Base-by-base conservation (phyloP, 2,113 vertebrate species). In the Phylloscopus whistleri region DNA sequence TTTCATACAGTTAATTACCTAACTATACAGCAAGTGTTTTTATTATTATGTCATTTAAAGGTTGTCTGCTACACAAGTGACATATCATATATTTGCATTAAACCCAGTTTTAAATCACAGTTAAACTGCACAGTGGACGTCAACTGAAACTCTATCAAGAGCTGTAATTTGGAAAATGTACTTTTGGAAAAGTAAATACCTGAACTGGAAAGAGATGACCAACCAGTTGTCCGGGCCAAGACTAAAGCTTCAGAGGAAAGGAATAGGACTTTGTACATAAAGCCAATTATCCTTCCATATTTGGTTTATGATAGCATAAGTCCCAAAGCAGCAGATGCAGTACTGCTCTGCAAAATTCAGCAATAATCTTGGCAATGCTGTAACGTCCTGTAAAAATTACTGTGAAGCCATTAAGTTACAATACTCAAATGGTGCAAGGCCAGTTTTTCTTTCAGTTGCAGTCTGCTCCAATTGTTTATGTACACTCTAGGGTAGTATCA, bases 1-100 rank as follows among this genome's bases (percentile, higher is more conserved):
- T 89, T 96, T 96, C 51, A 74, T 48, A 66, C 13, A 74, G 49
- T 60, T 96, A 93, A 89, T 94, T 93, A 94, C 52, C 63, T 62
- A 81, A 6, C 26, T 88, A 56, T 58, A 43, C 31, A 94, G 46
- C 19, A 95, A 91, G 78, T 52, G 23, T 8, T 90, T 67, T 90
- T 95, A 83, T 91, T 92, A 72, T 63, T 88, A 41, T 58, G 68
- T 84, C 13, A 59, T 62, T 88, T 87, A 70, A 90, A 68, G 22
- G 15, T 48, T 90, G 20, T 41, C 39, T 85, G 41, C 33, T 62
- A 44, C 53, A 28, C 16, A 82, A 79, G 51, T 41, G 66, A 9
- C 4, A 22, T 89, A 33, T 31, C 31, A 24, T 22, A 33, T 48
- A 58, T 79, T 49, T 86, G 35, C 23, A 73, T 93, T 95, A 76